These are phyloP conservation scores for Drosophila tristis DNA, from an alignment of 1,140 invertebrate genomes.

Conservation along the genomic window DNA sequence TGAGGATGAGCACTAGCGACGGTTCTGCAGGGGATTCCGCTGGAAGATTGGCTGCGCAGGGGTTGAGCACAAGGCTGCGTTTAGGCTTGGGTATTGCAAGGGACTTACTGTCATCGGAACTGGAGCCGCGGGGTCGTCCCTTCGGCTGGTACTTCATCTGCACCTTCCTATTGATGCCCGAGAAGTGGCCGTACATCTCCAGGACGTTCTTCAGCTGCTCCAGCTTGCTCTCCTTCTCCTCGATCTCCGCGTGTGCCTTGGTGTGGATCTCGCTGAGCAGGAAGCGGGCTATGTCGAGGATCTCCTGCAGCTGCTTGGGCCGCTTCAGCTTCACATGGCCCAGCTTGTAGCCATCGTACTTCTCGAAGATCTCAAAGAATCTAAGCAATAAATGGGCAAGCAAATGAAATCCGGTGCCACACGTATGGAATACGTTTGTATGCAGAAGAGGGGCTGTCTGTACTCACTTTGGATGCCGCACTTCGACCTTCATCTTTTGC, in stretches of 20 bases:
- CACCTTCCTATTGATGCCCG: constrained; percentile 99
- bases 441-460: too few relatives aligned
- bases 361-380: constrained; percentile 99
- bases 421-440: too few relatives aligned
- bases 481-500: constrained; percentile 99
- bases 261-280: constrained; percentile 95
- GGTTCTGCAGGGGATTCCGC: constrained; percentile 93
- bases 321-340: constrained; percentile 99
- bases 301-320: constrained; percentile 98
- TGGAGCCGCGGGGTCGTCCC: constrained; percentile 95
- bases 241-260: constrained; percentile 95
- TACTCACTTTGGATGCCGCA: constrained; percentile 97
- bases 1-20: constrained; percentile 96
- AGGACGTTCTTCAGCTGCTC: constrained; percentile 99
- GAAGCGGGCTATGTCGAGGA: constrained; percentile 96
- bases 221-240: constrained; percentile 97
- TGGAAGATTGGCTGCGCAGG: constrained; percentile 53
- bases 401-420: neutral
- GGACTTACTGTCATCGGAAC: constrained; percentile 95
- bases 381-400: constrained; percentile 84
- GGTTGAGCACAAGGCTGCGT: constrained; percentile 27
- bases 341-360: constrained; percentile 97
- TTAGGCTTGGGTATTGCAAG: neutral
- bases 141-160: constrained; percentile 99
- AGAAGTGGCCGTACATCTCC: constrained; percentile 99